phyloP scores from a whole-genome alignment of 2,113 vertebrate genomes.

The Hemibagrus wyckioides region DNA sequence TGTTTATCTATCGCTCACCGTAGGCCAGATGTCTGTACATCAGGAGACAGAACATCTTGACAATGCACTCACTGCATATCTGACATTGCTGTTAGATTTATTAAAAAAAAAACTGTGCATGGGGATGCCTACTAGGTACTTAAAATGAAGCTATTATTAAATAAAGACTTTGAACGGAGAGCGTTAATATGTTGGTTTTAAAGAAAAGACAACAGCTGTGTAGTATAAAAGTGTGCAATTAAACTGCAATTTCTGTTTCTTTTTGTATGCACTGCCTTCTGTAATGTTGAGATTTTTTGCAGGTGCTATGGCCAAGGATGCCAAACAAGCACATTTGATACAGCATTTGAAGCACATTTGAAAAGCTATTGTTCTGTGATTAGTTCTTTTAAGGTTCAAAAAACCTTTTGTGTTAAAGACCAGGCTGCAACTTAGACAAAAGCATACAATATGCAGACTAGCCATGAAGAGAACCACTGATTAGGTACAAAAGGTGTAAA shows the following conservation, averaged over 20 bases:
- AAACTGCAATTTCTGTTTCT: too few relatives aligned
- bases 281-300: too few relatives aligned
- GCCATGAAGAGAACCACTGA: too few relatives aligned
- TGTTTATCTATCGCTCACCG: not conserved
- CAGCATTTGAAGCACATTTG: too few relatives aligned
- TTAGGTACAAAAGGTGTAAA: too few relatives aligned
- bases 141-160: not conserved
- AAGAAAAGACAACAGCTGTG: not conserved
- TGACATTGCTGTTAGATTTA: not conserved
- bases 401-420: not conserved
- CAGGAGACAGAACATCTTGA: not conserved
- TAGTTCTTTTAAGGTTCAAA: not conserved
- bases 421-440: not conserved
- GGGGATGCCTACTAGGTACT: not conserved
- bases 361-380: too few relatives aligned
- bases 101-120: not conserved
- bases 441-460: too few relatives aligned
- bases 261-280: too few relatives aligned
- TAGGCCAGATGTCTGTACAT: not conserved
- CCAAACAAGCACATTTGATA: too few relatives aligned
- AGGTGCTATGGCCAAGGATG: too few relatives aligned
- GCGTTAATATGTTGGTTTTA: not conserved
- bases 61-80: not conserved
- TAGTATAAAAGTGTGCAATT: too few relatives aligned
- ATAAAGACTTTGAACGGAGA: not conserved